These are phyloP conservation scores for Sussaba pulchella DNA, from an alignment of 2,888 invertebrate genomes.

Conservation along the genomic window DNA sequence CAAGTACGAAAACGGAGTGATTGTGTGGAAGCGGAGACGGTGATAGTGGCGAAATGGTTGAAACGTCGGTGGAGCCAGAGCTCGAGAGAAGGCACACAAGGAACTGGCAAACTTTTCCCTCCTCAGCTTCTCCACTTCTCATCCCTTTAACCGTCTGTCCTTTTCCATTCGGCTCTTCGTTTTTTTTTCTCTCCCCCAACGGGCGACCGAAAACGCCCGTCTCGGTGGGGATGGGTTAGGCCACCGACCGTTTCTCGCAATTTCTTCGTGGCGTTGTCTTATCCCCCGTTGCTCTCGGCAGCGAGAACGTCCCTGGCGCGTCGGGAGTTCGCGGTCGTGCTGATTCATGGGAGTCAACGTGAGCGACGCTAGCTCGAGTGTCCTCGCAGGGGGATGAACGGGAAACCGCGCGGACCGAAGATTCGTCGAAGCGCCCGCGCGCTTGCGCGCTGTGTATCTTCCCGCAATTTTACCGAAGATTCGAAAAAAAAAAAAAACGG, in stretches of 20 bases:
- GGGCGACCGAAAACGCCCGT: background rate
- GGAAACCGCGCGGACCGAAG: background rate
- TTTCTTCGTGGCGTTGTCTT: conserved; percentile 3
- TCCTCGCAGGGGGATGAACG: conserved; percentile 2
- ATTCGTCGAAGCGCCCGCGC: background rate
- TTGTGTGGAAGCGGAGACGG: conserved; percentile 40
- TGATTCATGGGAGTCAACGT: conserved; percentile 46
- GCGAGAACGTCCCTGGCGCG: background rate
- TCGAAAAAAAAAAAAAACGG: background rate
- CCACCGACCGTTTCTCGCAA: conserved; percentile 5
- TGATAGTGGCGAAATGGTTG: conserved; percentile 14
- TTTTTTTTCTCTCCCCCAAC: conserved; percentile 7
- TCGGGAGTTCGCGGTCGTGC: conserved; percentile 11
- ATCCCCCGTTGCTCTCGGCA: background rate
- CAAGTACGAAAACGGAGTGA: conserved; percentile 28
- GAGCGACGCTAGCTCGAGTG: conserved; percentile 2
- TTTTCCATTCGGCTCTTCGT: conserved; percentile 8
- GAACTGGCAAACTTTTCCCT: conserved; percentile 34
- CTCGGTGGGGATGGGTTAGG: background rate
- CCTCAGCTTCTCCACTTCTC: background rate
- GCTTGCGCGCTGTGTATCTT: background rate
- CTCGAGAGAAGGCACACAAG: conserved; percentile 6
- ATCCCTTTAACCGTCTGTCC: background rate
- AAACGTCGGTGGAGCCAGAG: background rate
- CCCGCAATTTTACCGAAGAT: background rate